Conservation (phyloP, 2,888 invertebrate genomes). For the Limenitis camilla region DNA sequence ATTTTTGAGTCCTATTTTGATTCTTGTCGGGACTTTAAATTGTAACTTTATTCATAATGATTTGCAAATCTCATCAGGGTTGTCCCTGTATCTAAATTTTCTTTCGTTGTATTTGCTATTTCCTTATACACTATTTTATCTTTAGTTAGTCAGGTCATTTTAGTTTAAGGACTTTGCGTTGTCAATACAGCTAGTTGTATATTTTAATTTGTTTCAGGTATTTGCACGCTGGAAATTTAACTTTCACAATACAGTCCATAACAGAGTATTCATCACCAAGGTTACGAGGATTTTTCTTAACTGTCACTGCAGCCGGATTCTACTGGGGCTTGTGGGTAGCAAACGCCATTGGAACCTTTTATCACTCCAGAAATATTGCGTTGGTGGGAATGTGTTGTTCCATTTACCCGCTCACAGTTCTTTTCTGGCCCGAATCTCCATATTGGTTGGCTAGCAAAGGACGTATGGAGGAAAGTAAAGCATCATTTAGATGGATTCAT, state of each 20-base stretch:
- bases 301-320: conserved; percentile 31
- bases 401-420: conserved; percentile 2
- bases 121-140: too few relatives aligned
- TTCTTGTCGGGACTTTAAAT: too few relatives aligned
- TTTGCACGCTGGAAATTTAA: conserved; percentile 19
- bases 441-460: conserved; percentile 45
- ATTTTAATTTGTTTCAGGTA: too few relatives aligned
- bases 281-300: conserved; percentile 31
- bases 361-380: conserved; percentile 32
- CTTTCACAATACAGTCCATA: conserved; percentile 27
- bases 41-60: too few relatives aligned
- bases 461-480: conserved; percentile 38
- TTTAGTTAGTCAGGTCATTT: too few relatives aligned
- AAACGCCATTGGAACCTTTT: conserved; percentile 34
- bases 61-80: too few relatives aligned
- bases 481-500: conserved; percentile 39
- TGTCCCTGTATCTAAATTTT: too few relatives aligned
- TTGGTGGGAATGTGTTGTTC: conserved; percentile 20
- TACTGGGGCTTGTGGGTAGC: conserved; percentile 36
- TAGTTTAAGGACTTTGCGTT: too few relatives aligned
- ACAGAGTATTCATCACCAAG: conserved; percentile 32
- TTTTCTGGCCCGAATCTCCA: conserved; percentile 27
- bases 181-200: too few relatives aligned
- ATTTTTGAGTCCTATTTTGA: too few relatives aligned
- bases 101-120: too few relatives aligned